Conservation (phyloP, 2,888 invertebrate genomes). For the Lampropteryx suffumata region DNA sequence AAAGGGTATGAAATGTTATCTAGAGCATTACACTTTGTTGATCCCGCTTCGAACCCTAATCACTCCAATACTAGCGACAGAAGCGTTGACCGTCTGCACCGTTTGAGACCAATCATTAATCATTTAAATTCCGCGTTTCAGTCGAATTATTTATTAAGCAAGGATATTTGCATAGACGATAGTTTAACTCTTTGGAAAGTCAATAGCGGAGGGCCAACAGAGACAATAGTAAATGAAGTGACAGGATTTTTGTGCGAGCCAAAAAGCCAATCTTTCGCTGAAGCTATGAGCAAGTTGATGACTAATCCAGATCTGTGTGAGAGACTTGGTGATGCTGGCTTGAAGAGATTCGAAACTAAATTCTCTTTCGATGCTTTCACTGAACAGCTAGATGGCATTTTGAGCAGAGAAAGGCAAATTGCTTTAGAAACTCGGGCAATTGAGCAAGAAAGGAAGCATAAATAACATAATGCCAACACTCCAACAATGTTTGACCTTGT, state of each 20-base stretch:
- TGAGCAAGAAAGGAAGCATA: constrained; percentile 65
- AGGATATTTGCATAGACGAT: too few species aligned
- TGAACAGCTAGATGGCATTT: constrained; percentile 84
- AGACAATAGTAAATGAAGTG: constrained; percentile 91
- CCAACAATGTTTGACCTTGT: constrained; percentile 77
- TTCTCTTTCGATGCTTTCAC: constrained; percentile 94
- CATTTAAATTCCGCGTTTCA: too few species aligned
- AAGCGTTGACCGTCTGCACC: too few species aligned
- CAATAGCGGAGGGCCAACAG: constrained; percentile 97
- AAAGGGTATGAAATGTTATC: too few species aligned
- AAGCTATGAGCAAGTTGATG: constrained; percentile 88
- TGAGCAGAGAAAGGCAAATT: constrained; percentile 70
- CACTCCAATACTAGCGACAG: too few species aligned
- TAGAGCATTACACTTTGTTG: too few species aligned
- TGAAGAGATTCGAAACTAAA: constrained; percentile 87
- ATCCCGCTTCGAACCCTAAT: too few species aligned
- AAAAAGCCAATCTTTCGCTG: constrained; percentile 87
- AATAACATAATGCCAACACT: constrained; percentile 71
- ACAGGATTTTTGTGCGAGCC: constrained; percentile 92
- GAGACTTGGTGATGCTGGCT: constrained; percentile 89
- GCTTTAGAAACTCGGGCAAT: constrained; percentile 69
- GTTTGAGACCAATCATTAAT: too few species aligned
- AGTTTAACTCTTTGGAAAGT: too few species aligned
- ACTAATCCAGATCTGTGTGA: constrained; percentile 82
- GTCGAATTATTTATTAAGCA: too few species aligned